Conservation (phyloP, 2,797 vertebrate species). For the Vultur gryphus region DNA sequence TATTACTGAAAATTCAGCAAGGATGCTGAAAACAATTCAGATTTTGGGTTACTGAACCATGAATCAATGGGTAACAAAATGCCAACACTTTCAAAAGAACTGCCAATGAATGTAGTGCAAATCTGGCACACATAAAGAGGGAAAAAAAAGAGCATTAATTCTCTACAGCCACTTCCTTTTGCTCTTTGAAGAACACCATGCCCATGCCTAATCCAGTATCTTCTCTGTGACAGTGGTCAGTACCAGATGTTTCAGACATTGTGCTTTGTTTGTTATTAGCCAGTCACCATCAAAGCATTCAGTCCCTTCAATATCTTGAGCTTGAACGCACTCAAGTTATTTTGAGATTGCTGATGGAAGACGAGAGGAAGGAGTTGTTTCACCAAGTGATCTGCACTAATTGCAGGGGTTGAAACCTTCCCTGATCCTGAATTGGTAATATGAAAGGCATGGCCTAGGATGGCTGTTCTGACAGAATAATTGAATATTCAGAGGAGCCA, state of each 20-base stretch:
- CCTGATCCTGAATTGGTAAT: neutral
- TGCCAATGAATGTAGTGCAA: neutral
- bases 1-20: neutral
- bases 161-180: neutral
- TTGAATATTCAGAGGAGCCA: neutral
- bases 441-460: neutral
- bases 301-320: constrained; percentile 15
- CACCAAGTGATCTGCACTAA: constrained; percentile 20
- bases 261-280: neutral
- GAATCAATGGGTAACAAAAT: neutral
- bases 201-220: neutral
- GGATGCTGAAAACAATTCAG: neutral
- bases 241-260: neutral
- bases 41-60: neutral
- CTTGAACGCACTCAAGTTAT: constrained; percentile 1
- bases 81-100: neutral
- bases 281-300: neutral
- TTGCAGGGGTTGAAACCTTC: neutral
- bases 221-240: neutral
- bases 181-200: neutral
- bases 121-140: neutral
- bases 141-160: neutral
- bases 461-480: neutral
- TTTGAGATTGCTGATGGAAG: neutral
- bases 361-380: neutral